These are phyloP conservation scores for Trisateles emortualis DNA, from an alignment of 2,888 invertebrate species.

Conservation along the genomic window DNA sequence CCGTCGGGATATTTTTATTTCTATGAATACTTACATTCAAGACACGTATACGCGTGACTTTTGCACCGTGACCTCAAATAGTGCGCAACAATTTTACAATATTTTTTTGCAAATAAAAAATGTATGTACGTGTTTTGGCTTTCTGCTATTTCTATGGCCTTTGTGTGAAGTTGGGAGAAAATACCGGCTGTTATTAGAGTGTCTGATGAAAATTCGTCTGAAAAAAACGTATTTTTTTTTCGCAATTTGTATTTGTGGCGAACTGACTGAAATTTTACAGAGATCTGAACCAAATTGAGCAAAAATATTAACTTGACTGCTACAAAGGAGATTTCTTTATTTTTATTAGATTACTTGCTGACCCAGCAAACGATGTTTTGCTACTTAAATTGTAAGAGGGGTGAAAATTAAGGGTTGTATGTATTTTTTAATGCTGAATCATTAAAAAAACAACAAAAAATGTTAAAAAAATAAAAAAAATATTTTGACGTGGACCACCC, in stretches of 20 bases:
- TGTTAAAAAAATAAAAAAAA: too few relatives aligned
- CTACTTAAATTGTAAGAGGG: too few relatives aligned
- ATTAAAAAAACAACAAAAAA: too few relatives aligned
- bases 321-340: too few relatives aligned
- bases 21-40: constrained; percentile 28
- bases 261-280: too few relatives aligned
- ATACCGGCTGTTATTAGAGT: not conserved
- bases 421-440: too few relatives aligned
- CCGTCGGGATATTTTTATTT: constrained; percentile 10
- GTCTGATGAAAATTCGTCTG: not conserved
- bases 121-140: constrained; percentile 9
- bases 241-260: not conserved
- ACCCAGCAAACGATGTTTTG: too few relatives aligned
- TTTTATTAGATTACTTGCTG: too few relatives aligned
- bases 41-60: constrained; percentile 43
- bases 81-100: constrained; percentile 19
- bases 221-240: not conserved
- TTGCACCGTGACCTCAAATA: constrained; percentile 23
- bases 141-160: constrained; percentile 2
- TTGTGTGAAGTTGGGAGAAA: constrained; percentile 9
- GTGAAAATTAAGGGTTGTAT: too few relatives aligned
- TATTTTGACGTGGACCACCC: too few relatives aligned
- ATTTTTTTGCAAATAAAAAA: constrained; percentile 22
- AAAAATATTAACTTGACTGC: too few relatives aligned
- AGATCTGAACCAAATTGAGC: too few relatives aligned